Evolutionary conservation across 64 coral and sea anemone species (phyloP).

Genomic region (Orbicella faveolata): DNA sequence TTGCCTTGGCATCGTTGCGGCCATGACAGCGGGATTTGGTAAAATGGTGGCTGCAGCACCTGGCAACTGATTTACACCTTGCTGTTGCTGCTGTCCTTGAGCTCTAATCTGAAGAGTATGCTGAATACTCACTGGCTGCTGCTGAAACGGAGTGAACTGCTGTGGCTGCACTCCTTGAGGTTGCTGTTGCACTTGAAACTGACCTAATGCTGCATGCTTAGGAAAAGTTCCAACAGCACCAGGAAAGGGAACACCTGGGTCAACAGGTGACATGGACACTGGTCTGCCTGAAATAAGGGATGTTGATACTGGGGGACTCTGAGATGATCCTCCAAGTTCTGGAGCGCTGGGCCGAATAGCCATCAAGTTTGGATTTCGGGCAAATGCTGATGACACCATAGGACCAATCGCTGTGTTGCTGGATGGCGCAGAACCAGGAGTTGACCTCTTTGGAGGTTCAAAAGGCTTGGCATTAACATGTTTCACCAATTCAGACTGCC

Average conservation of each 20-base stretch:
- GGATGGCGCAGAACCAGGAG: slow-evolving; percentile 57
- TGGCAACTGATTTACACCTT: slow-evolving; percentile 37
- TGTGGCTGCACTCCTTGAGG: slow-evolving; percentile 68
- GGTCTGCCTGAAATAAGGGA: slow-evolving; percentile 67
- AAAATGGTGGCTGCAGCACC: slow-evolving; percentile 29
- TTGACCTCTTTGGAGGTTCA: slow-evolving; percentile 95
- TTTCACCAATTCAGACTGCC: slow-evolving; percentile 89
- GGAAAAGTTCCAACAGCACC: slow-evolving; percentile 64
- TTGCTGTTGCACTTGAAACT: slow-evolving; percentile 84
- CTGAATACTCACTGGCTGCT: slow-evolving; percentile 73
- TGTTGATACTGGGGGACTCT: slow-evolving; percentile 81
- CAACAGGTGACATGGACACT: slow-evolving; percentile 86
- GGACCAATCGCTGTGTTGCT: slow-evolving; percentile 56
- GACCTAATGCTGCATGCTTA: slow-evolving; percentile 75
- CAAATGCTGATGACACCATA: slow-evolving; percentile 47
- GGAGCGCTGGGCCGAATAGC: slow-evolving; percentile 63
- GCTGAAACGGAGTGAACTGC: slow-evolving; percentile 90
- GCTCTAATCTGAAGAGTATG: slow-evolving; percentile 61
- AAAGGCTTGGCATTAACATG: slow-evolving; percentile 99
- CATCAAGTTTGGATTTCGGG: slow-evolving; percentile 69
- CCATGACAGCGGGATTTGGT: slow-evolving; percentile 30
- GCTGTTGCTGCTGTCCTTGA: slow-evolving; percentile 66
- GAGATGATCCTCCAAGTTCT: slow-evolving; percentile 63
- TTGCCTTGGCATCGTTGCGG: slow-evolving; percentile 45
- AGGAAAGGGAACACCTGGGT: slow-evolving; percentile 67